These are phyloP conservation scores for Koerneria pararmatus DNA, from an alignment of 2,888 invertebrate species.

Conservation along the genomic window DNA sequence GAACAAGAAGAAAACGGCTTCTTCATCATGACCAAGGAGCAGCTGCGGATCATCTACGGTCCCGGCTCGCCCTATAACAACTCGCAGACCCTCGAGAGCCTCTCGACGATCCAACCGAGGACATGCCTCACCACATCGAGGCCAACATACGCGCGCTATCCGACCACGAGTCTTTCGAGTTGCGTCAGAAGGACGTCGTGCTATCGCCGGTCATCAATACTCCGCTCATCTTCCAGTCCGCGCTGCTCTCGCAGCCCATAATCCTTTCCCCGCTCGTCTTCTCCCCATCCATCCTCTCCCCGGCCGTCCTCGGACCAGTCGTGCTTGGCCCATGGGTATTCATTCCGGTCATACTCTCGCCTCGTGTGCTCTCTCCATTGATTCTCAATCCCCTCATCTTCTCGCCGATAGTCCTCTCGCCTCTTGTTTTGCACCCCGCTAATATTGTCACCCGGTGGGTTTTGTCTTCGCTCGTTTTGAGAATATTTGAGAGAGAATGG, in stretches of 20 bases:
- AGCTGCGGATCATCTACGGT: conserved; percentile 46
- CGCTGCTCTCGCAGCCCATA: conserved; percentile 23
- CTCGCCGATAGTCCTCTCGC: conserved; percentile 49
- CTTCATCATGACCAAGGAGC: conserved; percentile 38
- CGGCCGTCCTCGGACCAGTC: conserved; percentile 51
- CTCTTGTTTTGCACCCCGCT: conserved; percentile 50
- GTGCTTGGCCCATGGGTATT: conserved; percentile 54
- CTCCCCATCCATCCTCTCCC: conserved; percentile 45
- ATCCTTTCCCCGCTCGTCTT: conserved; percentile 46
- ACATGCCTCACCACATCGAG: conserved; percentile 28
- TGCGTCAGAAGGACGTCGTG: conserved; percentile 36
- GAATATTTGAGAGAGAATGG: no score
- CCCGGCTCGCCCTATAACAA: conserved; percentile 32
- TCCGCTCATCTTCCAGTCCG: conserved; percentile 17
- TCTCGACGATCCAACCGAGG: conserved; percentile 13
- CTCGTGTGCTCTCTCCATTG: conserved; percentile 50
- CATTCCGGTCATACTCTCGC: conserved; percentile 51
- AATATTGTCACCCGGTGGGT: conserved; percentile 51
- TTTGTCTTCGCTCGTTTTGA: conserved; percentile 47
- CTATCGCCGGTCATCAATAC: conserved; percentile 28
- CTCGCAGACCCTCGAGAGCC: conserved; percentile 11
- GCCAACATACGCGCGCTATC: conserved; percentile 42
- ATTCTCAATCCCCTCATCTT: conserved; percentile 44
- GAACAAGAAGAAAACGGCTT: conserved; percentile 48
- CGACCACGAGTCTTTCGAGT: conserved; percentile 38